These are phyloP conservation scores for Pseudomugil tenellus DNA, from an alignment of 2,797 vertebrate species.

Conservation along the genomic window DNA sequence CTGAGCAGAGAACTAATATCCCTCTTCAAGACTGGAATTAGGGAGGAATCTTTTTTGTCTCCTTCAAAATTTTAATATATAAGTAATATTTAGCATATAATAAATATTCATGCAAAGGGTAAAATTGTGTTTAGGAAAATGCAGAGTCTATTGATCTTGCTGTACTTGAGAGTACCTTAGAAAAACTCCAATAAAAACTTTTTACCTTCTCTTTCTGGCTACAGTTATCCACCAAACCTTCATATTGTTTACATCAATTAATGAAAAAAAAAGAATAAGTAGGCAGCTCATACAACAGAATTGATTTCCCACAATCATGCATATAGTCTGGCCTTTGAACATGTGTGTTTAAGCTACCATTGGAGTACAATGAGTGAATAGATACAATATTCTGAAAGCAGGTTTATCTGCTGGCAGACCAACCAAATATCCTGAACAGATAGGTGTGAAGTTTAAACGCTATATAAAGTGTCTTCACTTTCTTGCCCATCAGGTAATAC, in stretches of 20 bases:
- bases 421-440: constrained; percentile 5
- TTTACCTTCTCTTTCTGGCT: neutral
- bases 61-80: too few relatives aligned
- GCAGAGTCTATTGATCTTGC: neutral
- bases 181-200: neutral
- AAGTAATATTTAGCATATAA: neutral
- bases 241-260: too few relatives aligned
- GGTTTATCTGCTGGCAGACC: constrained; percentile 15
- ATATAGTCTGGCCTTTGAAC: constrained; percentile 10
- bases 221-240: neutral
- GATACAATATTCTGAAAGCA: neutral
- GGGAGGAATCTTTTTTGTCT: neutral
- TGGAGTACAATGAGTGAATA: neutral
- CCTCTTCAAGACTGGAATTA: neutral
- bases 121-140: neutral
- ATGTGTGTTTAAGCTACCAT: constrained; percentile 9
- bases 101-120: neutral
- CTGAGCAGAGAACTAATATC: neutral
- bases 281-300: constrained; percentile 2
- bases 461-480: constrained; percentile 35
- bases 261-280: constrained; percentile 13
- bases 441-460: constrained; percentile 34
- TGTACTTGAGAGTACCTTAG: constrained; percentile 6
- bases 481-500: constrained; percentile 62
- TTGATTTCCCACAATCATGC: constrained; percentile 6